Evolutionary conservation across 2,888 invertebrate genomes (phyloP).

Genomic region (Philereme transversata): DNA sequence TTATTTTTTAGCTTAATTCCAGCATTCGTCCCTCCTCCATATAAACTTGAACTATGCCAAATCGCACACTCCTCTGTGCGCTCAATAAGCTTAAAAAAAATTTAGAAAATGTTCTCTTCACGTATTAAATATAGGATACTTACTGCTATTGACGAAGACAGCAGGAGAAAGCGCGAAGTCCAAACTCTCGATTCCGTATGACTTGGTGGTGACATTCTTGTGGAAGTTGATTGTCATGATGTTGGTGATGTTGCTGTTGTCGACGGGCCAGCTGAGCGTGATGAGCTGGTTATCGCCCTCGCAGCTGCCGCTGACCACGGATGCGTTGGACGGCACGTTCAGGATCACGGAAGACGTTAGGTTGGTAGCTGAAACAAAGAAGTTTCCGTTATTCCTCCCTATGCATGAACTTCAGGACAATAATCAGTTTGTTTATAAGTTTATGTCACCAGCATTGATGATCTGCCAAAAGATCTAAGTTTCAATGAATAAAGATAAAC

Average conservation of each 20-base stretch:
- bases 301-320: constrained; percentile 59
- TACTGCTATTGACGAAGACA: constrained; percentile 69
- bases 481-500: too few relatives aligned
- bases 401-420: too few relatives aligned
- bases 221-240: constrained; percentile 57
- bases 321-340: constrained; percentile 64
- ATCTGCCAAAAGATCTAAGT: too few relatives aligned
- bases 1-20: too few relatives aligned
- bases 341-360: constrained; percentile 47
- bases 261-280: constrained; percentile 50
- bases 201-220: constrained; percentile 61
- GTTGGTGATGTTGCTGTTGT: constrained; percentile 44
- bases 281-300: constrained; percentile 55
- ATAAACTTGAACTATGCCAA: too few relatives aligned
- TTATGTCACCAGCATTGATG: too few relatives aligned
- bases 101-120: too few relatives aligned
- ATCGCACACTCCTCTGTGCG: too few relatives aligned
- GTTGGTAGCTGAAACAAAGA: constrained; percentile 49
- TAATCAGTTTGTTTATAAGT: too few relatives aligned
- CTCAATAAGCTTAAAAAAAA: too few relatives aligned
- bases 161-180: constrained; percentile 63
- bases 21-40: too few relatives aligned
- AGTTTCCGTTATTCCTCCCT: not conserved
- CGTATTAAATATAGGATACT: too few relatives aligned
- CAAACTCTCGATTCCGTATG: constrained; percentile 57